Conservation (phyloP, 2,888 invertebrate species). For the Tinea semifulvella region DNA sequence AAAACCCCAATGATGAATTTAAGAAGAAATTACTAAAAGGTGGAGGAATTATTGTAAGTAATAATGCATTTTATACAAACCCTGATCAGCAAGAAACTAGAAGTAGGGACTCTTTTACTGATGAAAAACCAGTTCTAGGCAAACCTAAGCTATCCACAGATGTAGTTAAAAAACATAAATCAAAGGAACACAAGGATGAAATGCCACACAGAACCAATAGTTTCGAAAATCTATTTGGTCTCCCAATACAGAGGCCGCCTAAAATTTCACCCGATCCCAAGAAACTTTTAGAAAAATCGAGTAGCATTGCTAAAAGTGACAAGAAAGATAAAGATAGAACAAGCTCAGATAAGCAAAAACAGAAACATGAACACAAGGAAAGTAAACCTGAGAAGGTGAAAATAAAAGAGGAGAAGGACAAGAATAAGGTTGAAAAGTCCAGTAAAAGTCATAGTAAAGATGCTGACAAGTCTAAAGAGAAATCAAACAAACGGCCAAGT, state of each 20-base stretch:
- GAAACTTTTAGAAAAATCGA: slow-evolving; percentile 46
- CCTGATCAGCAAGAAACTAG: slow-evolving; percentile 61
- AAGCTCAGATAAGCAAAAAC: slow-evolving; percentile 49
- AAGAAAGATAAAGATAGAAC: slow-evolving; percentile 67
- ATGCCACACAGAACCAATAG: slow-evolving; percentile 66
- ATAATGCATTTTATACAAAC: slow-evolving; percentile 54
- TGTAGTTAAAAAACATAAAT: slow-evolving; percentile 68
- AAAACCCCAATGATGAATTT: slow-evolving; percentile 89
- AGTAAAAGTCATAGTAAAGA: slow-evolving; percentile 64
- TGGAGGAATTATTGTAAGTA: slow-evolving; percentile 72
- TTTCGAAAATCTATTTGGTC: slow-evolving; percentile 84
- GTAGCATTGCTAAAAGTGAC: slow-evolving; percentile 45
- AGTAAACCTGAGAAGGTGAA: slow-evolving; percentile 52
- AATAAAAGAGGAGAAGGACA: slow-evolving; percentile 57
- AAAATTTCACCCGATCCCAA: slow-evolving; percentile 75
- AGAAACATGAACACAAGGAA: slow-evolving; percentile 59
- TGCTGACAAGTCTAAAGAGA: slow-evolving; percentile 63
- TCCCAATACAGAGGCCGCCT: slow-evolving; percentile 80
- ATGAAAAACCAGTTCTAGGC: slow-evolving; percentile 69
- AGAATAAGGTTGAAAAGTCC: slow-evolving; percentile 51
- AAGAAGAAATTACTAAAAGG: slow-evolving; percentile 86
- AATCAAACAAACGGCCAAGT: slow-evolving; percentile 55
- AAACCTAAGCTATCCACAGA: slow-evolving; percentile 75
- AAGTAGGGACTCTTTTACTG: slow-evolving; percentile 64
- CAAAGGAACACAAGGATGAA: slow-evolving; percentile 62